Conservation (phyloP, 2,888 invertebrate genomes). For the Horisme vitalbata region DNA sequence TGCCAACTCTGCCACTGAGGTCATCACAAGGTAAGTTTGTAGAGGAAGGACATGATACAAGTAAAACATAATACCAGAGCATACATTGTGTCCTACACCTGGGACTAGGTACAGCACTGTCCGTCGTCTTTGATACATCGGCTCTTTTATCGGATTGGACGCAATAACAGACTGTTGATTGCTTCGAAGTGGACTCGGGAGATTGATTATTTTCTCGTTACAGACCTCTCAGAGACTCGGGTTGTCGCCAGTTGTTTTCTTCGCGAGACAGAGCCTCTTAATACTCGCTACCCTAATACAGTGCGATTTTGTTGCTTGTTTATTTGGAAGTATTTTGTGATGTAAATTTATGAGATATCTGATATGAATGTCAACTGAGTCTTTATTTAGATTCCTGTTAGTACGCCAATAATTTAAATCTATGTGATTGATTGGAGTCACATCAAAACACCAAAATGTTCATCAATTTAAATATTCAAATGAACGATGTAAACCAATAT, state of each 20-base stretch:
- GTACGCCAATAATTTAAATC: too few species aligned
- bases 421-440: slow-evolving; percentile 1
- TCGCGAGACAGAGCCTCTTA: slow-evolving; percentile 20
- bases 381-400: too few species aligned
- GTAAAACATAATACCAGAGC: too few species aligned
- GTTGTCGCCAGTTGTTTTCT: slow-evolving; percentile 60
- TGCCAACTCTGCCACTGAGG: too few species aligned
- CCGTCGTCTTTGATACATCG: slow-evolving; percentile 82
- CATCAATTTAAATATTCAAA: slow-evolving; percentile 4
- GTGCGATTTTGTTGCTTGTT: slow-evolving; percentile 9
- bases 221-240: slow-evolving; percentile 32
- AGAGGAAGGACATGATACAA: too few species aligned
- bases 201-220: slow-evolving; percentile 82
- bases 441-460: neutral
- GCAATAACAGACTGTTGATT: slow-evolving; percentile 81
- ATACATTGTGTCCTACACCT: neutral
- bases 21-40: too few species aligned
- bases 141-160: slow-evolving; percentile 79
- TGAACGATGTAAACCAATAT: slow-evolving; percentile 37
- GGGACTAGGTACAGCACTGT: slow-evolving; percentile 13
- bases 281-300: slow-evolving; percentile 12
- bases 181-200: slow-evolving; percentile 78
- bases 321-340: neutral
- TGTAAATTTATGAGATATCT: too few species aligned
- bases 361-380: too few species aligned